Conservation (phyloP, 1,140 invertebrate species). For the Parapsyche elsis region DNA sequence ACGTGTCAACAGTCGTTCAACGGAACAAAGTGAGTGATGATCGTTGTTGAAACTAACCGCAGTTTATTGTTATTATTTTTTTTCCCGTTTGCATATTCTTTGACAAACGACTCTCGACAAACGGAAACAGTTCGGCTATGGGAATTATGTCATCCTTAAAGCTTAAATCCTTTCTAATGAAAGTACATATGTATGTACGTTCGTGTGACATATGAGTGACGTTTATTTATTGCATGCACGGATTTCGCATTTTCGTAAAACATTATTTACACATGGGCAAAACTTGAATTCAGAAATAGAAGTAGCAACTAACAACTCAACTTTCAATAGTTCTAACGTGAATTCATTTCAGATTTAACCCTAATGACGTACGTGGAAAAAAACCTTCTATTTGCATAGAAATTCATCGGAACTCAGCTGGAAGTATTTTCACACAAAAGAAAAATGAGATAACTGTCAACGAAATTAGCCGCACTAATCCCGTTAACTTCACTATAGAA, state of each 20-base stretch:
- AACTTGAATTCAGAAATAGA: too few species aligned
- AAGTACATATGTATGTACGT: not conserved
- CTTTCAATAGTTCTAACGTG: too few species aligned
- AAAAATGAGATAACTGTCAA: not conserved
- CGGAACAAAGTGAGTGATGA: conserved; percentile 34
- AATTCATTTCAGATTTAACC: too few species aligned
- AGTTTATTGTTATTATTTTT: not conserved
- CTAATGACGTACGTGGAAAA: too few species aligned
- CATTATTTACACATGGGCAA: too few species aligned
- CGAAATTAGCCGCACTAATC: conserved; percentile 16
- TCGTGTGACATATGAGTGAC: conserved; percentile 10
- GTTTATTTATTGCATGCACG: not conserved
- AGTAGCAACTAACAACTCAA: too few species aligned
- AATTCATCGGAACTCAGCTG: not conserved
- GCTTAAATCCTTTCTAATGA: conserved; percentile 12
- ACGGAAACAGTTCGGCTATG: conserved; percentile 24
- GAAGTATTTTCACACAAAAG: not conserved
- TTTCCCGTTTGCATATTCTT: conserved; percentile 1
- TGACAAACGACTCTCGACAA: conserved; percentile 27
- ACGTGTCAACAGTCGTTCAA: conserved; percentile 6
- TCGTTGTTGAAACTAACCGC: conserved; percentile 7
- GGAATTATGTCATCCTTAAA: conserved; percentile 27
- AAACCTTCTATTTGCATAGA: not conserved
- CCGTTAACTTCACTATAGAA: not conserved
- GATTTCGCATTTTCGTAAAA: too few species aligned